phyloP scores from a whole-genome alignment of 2,113 vertebrate genomes.

The Chloropsis hardwickii region DNA sequence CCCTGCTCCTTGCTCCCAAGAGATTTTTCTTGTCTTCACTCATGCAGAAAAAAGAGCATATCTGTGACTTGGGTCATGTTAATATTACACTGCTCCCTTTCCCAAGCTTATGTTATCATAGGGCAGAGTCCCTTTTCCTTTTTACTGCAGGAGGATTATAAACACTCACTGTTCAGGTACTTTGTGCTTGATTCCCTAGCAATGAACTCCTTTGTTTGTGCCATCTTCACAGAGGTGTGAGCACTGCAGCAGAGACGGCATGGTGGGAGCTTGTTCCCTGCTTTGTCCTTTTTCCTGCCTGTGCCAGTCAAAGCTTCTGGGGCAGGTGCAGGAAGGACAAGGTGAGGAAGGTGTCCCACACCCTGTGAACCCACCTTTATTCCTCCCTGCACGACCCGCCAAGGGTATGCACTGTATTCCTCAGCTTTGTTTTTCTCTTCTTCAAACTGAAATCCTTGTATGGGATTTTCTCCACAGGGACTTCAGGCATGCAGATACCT shows the following conservation, averaged over 20 bases:
- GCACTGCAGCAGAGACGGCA: background rate
- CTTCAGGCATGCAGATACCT: background rate
- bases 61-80: background rate
- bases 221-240: background rate
- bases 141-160: background rate
- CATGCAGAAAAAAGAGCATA: background rate
- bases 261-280: background rate
- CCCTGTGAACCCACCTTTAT: background rate
- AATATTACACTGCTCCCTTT: background rate
- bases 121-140: background rate
- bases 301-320: background rate
- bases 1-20: background rate
- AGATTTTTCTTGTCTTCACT: background rate
- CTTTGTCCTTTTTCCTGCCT: background rate
- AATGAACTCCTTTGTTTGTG: background rate
- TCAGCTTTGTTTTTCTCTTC: background rate
- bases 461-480: background rate
- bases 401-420: background rate
- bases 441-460: background rate
- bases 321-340: background rate
- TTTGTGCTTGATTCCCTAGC: background rate
- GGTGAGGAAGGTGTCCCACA: background rate
- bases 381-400: background rate
- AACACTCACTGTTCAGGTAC: background rate
- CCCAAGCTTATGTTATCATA: background rate